A percentile compares a stretch with the other conserved stretches of the same genome.
phyloP scores from a whole-genome alignment of 2,888 invertebrate genomes.

The Cheiracanthium punctorium region DNA sequence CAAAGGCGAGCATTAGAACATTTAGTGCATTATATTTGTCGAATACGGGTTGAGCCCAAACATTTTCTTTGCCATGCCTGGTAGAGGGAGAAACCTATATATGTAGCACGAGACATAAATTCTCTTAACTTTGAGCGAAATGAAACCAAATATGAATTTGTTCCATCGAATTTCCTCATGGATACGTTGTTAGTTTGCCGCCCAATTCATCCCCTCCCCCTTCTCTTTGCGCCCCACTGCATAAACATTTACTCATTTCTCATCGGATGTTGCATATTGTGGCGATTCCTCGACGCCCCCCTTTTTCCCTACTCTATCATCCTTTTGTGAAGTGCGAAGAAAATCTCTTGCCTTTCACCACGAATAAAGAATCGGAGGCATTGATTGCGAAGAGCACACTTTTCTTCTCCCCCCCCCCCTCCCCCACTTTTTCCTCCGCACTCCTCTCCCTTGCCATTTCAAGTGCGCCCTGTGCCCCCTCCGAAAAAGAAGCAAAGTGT shows the following conservation, averaged over 20 bases:
- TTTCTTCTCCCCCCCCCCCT: conserved; percentile 10
- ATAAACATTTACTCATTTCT: not conserved
- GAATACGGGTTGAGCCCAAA: too few relatives aligned
- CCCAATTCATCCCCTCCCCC: too few relatives aligned
- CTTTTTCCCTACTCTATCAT: conserved; percentile 24
- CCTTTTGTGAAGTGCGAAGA: conserved; percentile 37
- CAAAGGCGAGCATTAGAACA: too few relatives aligned
- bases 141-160: too few relatives aligned
- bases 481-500: not conserved
- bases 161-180: too few relatives aligned
- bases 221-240: not conserved
- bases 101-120: too few relatives aligned
- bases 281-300: conserved; percentile 28
- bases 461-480: conserved; percentile 6
- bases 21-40: too few relatives aligned
- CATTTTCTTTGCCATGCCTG: too few relatives aligned
- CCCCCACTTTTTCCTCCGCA: not conserved
- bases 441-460: conserved; percentile 24
- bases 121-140: too few relatives aligned
- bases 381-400: conserved; percentile 56
- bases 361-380: conserved; percentile 55
- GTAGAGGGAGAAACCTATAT: too few relatives aligned
- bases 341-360: conserved; percentile 43
- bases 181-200: too few relatives aligned
- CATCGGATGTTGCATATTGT: conserved; percentile 4